These are phyloP conservation scores for Heliconius hermathena DNA, from an alignment of 1,140 invertebrate species.

Conservation along the genomic window DNA sequence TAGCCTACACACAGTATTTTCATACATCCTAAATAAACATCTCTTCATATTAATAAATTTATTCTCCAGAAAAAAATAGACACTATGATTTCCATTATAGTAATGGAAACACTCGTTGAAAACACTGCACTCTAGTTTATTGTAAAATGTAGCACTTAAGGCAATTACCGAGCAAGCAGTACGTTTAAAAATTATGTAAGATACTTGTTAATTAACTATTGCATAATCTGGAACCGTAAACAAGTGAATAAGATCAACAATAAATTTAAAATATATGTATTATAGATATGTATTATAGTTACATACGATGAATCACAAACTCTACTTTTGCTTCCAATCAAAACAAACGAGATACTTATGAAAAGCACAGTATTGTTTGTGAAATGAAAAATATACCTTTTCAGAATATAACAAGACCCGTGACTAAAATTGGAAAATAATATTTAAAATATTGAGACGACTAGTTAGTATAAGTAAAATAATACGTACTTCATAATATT, in stretches of 20 bases:
- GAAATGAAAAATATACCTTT: too few species aligned
- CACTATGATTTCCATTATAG: slow-evolving; percentile 37
- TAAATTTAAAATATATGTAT: background rate
- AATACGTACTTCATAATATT: too few species aligned
- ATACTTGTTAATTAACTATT: slow-evolving; percentile 24
- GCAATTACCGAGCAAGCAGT: slow-evolving; percentile 21
- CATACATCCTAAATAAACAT: background rate
- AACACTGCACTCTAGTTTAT: slow-evolving; percentile 35
- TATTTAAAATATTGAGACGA: too few species aligned
- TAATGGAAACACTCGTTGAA: slow-evolving; percentile 34
- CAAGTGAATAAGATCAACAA: background rate
- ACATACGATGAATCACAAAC: background rate
- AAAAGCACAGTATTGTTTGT: background rate
- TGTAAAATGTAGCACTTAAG: slow-evolving; percentile 30
- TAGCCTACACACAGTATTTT: background rate
- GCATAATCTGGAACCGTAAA: slow-evolving; percentile 16
- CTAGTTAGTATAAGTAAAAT: too few species aligned
- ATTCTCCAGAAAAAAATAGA: background rate
- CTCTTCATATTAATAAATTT: background rate
- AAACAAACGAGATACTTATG: background rate
- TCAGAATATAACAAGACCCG: too few species aligned
- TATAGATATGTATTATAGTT: too few species aligned
- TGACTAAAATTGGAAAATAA: too few species aligned
- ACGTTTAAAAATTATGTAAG: slow-evolving; percentile 20
- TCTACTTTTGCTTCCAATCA: background rate